Evolutionary conservation across 1,140 invertebrate species (phyloP).

Genomic region (Rhopalosiphum padi): DNA sequence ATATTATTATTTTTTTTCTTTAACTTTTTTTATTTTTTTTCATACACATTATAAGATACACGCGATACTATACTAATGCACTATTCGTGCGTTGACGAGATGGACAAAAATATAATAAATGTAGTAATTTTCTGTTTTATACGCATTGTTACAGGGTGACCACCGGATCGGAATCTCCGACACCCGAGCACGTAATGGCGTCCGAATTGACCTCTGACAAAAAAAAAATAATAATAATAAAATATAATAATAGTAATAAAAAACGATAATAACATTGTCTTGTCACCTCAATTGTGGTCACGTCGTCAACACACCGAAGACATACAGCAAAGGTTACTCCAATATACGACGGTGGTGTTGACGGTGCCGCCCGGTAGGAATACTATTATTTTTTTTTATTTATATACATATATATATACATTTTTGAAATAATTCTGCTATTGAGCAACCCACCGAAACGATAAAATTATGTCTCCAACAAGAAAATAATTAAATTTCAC

Average conservation of each 20-base stretch:
- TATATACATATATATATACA: too few relatives aligned
- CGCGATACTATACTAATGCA: constrained; percentile 2
- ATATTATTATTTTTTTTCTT: constrained; percentile 31
- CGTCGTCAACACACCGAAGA: constrained; percentile 1
- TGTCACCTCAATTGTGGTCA: constrained; percentile 42
- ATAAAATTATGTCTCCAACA: background rate
- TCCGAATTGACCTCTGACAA: constrained; percentile 45
- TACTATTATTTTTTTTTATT: background rate
- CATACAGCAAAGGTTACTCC: background rate
- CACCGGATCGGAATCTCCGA: constrained; percentile 53
- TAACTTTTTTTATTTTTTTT: background rate
- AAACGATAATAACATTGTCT: constrained; percentile 38
- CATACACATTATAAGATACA: background rate
- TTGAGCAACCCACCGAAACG: background rate
- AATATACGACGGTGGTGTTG: background rate
- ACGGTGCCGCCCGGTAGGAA: background rate
- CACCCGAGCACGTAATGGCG: constrained; percentile 49
- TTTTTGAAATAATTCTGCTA: background rate
- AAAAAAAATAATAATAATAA: constrained; percentile 45
- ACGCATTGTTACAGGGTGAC: constrained; percentile 40
- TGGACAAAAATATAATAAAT: background rate
- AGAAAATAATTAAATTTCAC: background rate
- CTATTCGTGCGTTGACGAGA: constrained; percentile 43
- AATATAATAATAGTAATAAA: constrained; percentile 34
- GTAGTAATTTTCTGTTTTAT: constrained; percentile 45